These are phyloP conservation scores for Melanerpes aurifrons DNA, from an alignment of 2,113 vertebrate genomes.

Conservation along the genomic window DNA sequence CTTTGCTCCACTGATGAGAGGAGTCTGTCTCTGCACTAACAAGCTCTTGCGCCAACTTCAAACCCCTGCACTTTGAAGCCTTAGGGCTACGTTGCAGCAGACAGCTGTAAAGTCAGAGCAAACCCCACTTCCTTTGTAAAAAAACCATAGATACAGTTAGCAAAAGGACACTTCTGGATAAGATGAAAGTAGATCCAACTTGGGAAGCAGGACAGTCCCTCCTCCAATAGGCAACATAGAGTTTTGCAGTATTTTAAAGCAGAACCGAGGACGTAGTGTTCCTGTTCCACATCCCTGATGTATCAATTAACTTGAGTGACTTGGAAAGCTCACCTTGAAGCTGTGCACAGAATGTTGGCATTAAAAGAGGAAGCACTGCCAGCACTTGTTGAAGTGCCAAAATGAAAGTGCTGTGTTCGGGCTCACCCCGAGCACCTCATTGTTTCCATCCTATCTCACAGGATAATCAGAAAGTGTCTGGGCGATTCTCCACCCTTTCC, in stretches of 20 bases:
- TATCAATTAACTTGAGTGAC: conserved; percentile 56
- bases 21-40: not conserved
- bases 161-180: not conserved
- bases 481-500: conserved; percentile 38
- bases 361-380: conserved; percentile 36
- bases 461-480: conserved; percentile 38
- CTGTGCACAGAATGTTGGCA: not conserved
- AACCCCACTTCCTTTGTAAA: not conserved
- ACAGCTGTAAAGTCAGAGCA: not conserved
- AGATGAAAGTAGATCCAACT: not conserved
- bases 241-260: conserved; percentile 10
- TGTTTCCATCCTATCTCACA: conserved; percentile 43
- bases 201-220: not conserved
- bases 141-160: not conserved
- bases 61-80: not conserved
- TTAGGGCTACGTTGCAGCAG: not conserved
- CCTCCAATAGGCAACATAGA: not conserved
- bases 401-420: conserved; percentile 31
- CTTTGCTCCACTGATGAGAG: not conserved
- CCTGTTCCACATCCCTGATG: not conserved
- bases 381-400: conserved; percentile 34
- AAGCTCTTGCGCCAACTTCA: not conserved
- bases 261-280: conserved; percentile 30
- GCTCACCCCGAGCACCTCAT: conserved; percentile 5
- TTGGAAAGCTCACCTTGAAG: conserved; percentile 38